phyloP scores from a whole-genome alignment of 2,797 vertebrate species.

The Delichon dasypus region DNA sequence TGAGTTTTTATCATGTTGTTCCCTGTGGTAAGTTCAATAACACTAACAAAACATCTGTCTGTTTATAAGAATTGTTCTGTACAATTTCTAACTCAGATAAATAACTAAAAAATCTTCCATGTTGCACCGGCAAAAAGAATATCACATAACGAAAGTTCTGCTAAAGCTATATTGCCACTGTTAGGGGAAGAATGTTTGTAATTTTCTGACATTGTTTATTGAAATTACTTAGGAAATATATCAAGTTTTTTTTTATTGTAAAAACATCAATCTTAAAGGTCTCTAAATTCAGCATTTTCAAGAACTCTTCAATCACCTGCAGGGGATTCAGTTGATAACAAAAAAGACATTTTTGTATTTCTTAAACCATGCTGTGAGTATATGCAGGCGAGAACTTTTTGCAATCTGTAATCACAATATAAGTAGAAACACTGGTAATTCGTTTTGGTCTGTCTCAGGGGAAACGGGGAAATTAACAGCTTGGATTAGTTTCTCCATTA shows the following conservation, averaged over 20 bases:
- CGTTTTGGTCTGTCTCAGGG: not conserved
- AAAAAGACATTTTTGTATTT: not conserved
- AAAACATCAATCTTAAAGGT: not conserved
- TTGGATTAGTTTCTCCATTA: not conserved
- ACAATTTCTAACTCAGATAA: not conserved
- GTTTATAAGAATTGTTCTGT: not conserved
- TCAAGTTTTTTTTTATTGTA: not conserved
- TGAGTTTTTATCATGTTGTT: not conserved
- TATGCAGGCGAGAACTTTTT: not conserved
- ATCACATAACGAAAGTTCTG: slow-evolving; percentile 16
- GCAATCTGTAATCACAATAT: not conserved
- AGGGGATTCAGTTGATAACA: not conserved
- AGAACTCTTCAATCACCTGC: not conserved
- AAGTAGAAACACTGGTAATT: not conserved
- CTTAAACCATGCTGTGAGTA: not conserved
- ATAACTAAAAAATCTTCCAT: not conserved
- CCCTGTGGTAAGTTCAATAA: slow-evolving; percentile 36
- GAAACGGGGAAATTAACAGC: not conserved
- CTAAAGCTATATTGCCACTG: not conserved
- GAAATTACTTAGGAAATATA: not conserved
- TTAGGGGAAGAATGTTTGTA: not conserved
- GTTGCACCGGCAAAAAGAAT: slow-evolving; percentile 3
- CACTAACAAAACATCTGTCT: slow-evolving; percentile 7
- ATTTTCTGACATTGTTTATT: not conserved
- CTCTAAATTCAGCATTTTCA: slow-evolving; percentile 8